Evolutionary conservation across 2,888 invertebrate species (phyloP).

Genomic region (Trachelus iudaicus): DNA sequence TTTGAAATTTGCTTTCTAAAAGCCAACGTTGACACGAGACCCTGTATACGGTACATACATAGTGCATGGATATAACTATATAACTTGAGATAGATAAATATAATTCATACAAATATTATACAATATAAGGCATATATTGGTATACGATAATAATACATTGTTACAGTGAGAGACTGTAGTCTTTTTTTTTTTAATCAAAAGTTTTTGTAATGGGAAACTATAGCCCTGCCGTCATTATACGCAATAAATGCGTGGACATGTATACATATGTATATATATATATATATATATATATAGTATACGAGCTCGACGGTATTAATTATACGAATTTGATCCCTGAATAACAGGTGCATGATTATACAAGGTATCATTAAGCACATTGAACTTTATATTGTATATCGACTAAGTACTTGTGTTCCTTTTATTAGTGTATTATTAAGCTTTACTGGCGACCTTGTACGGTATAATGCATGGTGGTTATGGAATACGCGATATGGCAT

Average conservation of each 20-base stretch:
- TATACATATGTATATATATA: too few species aligned
- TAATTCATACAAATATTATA: not conserved
- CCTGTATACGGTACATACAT: not conserved
- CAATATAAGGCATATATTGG: not conserved
- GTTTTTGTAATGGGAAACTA: not conserved
- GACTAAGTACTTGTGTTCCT: not conserved
- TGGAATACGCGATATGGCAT: not conserved
- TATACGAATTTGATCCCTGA: not conserved
- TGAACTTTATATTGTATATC: not conserved
- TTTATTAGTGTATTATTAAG: not conserved
- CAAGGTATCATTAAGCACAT: not conserved
- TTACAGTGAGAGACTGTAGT: not conserved
- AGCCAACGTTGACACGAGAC: not conserved
- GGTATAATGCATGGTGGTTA: not conserved
- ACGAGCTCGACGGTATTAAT: not conserved
- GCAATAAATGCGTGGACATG: too few species aligned
- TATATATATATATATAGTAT: too few species aligned
- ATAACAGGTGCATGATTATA: not conserved
- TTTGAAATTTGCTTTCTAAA: not conserved
- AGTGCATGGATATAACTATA: not conserved
- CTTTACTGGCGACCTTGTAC: not conserved
- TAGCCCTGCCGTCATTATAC: not conserved
- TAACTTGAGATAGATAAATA: not conserved
- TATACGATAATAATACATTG: not conserved
- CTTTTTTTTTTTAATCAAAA: not conserved